Evolutionary conservation across 2,797 vertebrate species (phyloP), one percentile per base, ranked within the genome.

Genomic region (Tragelaphus eurycerus): DNA sequence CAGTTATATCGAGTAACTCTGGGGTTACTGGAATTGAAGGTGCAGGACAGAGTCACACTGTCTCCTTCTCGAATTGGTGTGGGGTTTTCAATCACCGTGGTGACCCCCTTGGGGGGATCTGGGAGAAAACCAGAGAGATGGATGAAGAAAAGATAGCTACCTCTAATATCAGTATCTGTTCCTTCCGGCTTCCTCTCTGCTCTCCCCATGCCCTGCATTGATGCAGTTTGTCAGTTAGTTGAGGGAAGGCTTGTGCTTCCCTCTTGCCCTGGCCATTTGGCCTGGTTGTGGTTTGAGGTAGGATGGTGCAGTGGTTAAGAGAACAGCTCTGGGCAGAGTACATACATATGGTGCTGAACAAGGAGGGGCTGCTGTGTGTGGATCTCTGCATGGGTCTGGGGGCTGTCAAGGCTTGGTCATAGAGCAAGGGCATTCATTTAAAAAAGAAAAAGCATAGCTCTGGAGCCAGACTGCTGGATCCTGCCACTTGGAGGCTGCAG

Each of bases 101-200:
- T 95, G 31, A 98, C 98, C 1, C 14, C 10, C 50, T 96, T 98
- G 52, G 98, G 98, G 43, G 90, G 7, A 96, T 98, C 98, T 98
- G 86, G 25, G 21, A 64, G 87, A 15, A 78, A 88, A 87, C 6
- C 14, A 29, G 90, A 95, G 27, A 90, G n/a, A 60, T 19, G 19
- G n/a, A 59, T 21, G 6, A 92, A 74, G 95, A 55, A 29, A 52
- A 38, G 25, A 17, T 78, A 34, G 25, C 27, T 4, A 10, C 67
- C 31, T 38, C n/a, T 71, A 6, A 13, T 38, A 4, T 29, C 10
- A 31, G 10, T 46, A 4, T 23, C 46, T 46, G 83, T 38, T 19
- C 76, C 55, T 55, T 64, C 82, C 15, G 9, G 34, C 57, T 43
- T 14, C 48, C 85, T 46, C 23, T 43, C 23, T 25, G 16, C 6